Evolutionary conservation across 2,113 vertebrate species (phyloP), one percentile per base, ranked within the genome.

Genomic region (Stictonetta naevosa): DNA sequence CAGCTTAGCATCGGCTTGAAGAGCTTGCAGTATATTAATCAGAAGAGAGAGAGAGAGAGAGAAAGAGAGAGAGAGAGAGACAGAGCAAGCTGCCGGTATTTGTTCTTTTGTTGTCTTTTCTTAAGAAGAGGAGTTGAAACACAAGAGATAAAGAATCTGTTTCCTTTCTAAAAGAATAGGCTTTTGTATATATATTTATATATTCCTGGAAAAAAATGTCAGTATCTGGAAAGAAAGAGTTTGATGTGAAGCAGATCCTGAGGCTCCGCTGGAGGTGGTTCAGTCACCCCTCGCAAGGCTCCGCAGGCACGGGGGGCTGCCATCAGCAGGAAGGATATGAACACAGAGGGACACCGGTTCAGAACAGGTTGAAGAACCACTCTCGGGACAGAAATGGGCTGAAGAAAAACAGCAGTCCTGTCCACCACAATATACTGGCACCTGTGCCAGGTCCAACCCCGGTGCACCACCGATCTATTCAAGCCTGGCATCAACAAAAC

Each of bases 241-340:
- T 99, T 98, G 99, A 99, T 76, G 99, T 99, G 97, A 99, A 99
- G 97, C 99, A 99, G 98, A 99, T 99, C 97, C 98, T 99, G 90
- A 98, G 99, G 97, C 99, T 99, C 50, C 99, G 98, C 95, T 99
- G 99, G 99, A 98, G 99, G 84, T 99, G 99, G 99, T 99, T 99
- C 93, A 99, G 98, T 94, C 99, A 99, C 98, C 99, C 98, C 92
- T 99, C 98, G 60, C 99, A 99, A 97, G 98, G 98, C 96, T 97
- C 98, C n/a, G 93, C 98, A 34, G 98, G 98, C 89, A 97, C 96
- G 91, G 99, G 98, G 95, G 98, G 98, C 96, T 99, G 99, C 97
- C 98, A 99, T 83, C 99, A 99, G 98, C 99, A 99, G 98, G 99
- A 99, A 97, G 98, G 99, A 97, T 98, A 98, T 86, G 99, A 99